Evolutionary conservation across 2,113 vertebrate genomes (phyloP), one percentile per base, ranked within the genome.

Genomic region (Jacana jacana): DNA sequence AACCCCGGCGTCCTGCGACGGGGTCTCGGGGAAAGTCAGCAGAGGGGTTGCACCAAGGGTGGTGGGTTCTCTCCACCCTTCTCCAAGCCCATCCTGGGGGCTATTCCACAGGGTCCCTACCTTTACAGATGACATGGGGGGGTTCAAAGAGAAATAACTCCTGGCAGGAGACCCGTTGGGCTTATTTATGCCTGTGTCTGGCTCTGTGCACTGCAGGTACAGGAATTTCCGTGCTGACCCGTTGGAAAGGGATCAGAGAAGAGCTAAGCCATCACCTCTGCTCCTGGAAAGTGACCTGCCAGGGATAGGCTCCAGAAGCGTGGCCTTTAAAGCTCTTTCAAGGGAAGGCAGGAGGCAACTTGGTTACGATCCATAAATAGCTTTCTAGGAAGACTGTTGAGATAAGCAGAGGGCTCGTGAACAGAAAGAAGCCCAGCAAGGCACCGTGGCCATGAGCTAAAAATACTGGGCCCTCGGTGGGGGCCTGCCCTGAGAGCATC

Each of bases 21-120:
- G 71, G 86, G 5, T 55, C 72, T n/a, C 9, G 3, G 1, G 22
- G 1, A 0, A 6, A 84, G 73, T 17, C 77, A 31, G 83, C 71
- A 12, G 63, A 33, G 68, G 3, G 1, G 28, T 3, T 25, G 55
- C 23, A 19, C 81, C 63, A 1, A 3, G 58, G 57, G 51, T 11
- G 46, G 28, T 24, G 89, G 39, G 75, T 58, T 31, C 2, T 33
- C 39, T 11, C 39, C 63, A 13, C 19, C n/a, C 11, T 58, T 2
- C 4, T 1, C 37, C 17, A 0, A 22, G 37, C 49, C 91, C 81
- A 3, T 15, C 93, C 69, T 19, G 0, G 69, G 9, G 10, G 12
- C 3, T 22, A 1, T 1, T 4, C 24, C 3, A 0, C 46, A 2
- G 44, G n/a, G 17, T 46, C 77, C 75, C 1, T 1, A 5, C 52